Conservation (phyloP, 2,113 vertebrate species). For the Nycticryphes semicollaris region DNA sequence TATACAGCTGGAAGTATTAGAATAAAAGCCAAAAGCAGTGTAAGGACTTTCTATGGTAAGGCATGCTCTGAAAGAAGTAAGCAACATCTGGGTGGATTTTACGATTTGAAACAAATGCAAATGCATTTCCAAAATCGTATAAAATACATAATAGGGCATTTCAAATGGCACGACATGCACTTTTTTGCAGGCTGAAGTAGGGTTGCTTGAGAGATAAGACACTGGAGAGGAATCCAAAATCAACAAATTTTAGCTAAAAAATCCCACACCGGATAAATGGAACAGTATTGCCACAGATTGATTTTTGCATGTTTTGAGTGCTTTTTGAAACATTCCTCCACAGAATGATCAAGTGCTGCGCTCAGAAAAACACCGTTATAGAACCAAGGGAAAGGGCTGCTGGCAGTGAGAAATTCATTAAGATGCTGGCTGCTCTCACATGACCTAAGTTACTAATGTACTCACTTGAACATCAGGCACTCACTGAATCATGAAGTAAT, state of each 20-base stretch:
- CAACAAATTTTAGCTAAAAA: background rate
- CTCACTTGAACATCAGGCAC: conserved; percentile 71
- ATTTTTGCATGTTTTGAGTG: background rate
- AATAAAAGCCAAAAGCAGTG: conserved; percentile 80
- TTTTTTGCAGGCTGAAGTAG: conserved; percentile 29
- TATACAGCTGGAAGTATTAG: conserved; percentile 86
- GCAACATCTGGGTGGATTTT: conserved; percentile 79
- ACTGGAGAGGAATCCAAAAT: background rate
- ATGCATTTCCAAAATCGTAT: conserved; percentile 66
- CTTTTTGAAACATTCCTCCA: background rate
- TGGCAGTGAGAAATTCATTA: conserved; percentile 64
- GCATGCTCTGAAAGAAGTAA: conserved; percentile 69
- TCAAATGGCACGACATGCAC: conserved; percentile 18
- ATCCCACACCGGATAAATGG: background rate
- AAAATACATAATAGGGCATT: conserved; percentile 49
- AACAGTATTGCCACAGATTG: background rate
- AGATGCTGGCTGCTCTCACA: conserved; percentile 56
- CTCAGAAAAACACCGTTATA: conserved; percentile 6
- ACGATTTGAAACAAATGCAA: conserved; percentile 75
- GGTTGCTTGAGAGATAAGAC: background rate
- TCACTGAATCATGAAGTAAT: conserved; percentile 73
- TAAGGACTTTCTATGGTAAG: conserved; percentile 73
- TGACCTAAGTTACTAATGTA: conserved; percentile 60
- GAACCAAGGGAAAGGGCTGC: conserved; percentile 8
- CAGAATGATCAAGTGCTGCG: background rate